Percentiles rank a stretch among this genome's conserved stretches.
These are phyloP conservation scores for Spialia ferax DNA, from an alignment of 2,888 invertebrate species.

Conservation along the genomic window DNA sequence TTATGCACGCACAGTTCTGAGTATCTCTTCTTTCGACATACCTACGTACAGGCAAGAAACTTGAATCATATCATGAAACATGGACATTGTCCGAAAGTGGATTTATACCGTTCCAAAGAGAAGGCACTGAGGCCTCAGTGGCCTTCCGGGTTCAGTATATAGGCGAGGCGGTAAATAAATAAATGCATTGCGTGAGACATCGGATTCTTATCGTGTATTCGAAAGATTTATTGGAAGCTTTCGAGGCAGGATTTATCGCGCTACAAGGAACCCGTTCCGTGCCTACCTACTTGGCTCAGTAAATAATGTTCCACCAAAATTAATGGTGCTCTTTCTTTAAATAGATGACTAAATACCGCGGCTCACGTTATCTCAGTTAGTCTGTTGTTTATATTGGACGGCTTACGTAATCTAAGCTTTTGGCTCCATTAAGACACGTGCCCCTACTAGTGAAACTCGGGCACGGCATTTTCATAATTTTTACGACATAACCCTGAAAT, in stretches of 20 bases:
- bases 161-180: conserved; percentile 65
- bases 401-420: conserved; percentile 77
- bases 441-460: conserved; percentile 52
- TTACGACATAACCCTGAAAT: conserved; percentile 11
- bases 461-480: conserved; percentile 32
- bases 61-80: conserved; percentile 53
- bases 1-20: conserved; percentile 43
- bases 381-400: conserved; percentile 72
- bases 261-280: conserved; percentile 82
- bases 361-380: conserved; percentile 77
- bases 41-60: conserved; percentile 49
- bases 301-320: conserved; percentile 82
- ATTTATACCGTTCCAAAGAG: conserved; percentile 54
- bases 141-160: conserved; percentile 68
- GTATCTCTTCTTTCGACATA: conserved; percentile 50
- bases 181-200: conserved; percentile 82
- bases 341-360: conserved; percentile 83
- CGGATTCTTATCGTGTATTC: conserved; percentile 83
- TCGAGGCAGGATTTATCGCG: conserved; percentile 77
- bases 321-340: conserved; percentile 81
- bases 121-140: conserved; percentile 62
- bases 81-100: conserved; percentile 46
- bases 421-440: conserved; percentile 66
- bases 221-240: conserved; percentile 81
- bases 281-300: conserved; percentile 82